phyloP scores from a whole-genome alignment of 2,113 vertebrate species.

The Mesocricetus auratus region DNA sequence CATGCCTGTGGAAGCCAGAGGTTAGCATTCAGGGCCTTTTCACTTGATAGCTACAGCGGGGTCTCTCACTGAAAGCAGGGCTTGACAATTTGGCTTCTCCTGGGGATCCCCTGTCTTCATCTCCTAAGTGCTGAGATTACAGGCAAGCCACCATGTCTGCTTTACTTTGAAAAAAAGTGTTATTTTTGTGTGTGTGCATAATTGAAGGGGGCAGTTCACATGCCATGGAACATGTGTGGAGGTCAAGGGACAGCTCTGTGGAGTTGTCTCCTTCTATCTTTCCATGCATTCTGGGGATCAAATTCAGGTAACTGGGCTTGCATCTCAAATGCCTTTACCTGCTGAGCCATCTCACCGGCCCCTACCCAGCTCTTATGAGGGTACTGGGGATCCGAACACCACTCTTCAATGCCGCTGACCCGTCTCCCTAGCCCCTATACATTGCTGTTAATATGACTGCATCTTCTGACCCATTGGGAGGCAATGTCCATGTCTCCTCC shows the following conservation, averaged over 20 bases:
- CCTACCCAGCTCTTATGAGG: background rate
- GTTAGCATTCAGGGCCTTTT: background rate
- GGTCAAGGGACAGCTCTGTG: background rate
- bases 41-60: no score
- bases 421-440: no score
- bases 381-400: background rate
- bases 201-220: background rate
- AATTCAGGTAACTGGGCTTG: background rate
- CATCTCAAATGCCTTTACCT: background rate
- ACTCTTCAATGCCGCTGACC: background rate
- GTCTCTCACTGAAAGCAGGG: background rate
- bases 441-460: no score
- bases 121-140: background rate
- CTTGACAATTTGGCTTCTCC: background rate
- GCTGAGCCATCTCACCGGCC: background rate
- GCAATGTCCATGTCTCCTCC: background rate
- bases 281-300: background rate
- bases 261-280: background rate
- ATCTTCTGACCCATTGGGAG: background rate
- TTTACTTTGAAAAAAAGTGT: background rate
- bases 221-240: background rate
- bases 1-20: background rate
- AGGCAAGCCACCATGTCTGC: background rate
- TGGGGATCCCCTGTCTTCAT: background rate
- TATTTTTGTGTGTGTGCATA: background rate